Evolutionary conservation across 2,113 vertebrate genomes (phyloP).

Genomic region (Empidonax traillii): DNA sequence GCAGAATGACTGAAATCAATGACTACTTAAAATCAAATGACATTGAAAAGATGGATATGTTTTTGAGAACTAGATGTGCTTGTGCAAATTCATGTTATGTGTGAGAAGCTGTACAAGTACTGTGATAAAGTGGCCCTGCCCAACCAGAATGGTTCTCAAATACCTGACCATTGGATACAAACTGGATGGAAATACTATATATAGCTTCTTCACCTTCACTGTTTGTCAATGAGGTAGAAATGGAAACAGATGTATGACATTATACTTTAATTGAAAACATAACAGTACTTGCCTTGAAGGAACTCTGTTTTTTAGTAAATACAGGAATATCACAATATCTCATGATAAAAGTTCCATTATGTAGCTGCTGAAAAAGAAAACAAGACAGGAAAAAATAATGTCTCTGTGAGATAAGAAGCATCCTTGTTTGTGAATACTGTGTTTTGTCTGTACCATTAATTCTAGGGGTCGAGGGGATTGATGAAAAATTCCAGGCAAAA

Average conservation of each 20-base stretch:
- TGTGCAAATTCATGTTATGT: not conserved
- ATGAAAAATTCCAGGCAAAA: not conserved
- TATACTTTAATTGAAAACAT: not conserved
- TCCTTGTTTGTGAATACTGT: not conserved
- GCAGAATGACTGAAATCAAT: not conserved
- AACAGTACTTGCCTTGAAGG: not conserved
- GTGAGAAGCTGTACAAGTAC: not conserved
- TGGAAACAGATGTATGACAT: not conserved
- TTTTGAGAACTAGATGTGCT: not conserved
- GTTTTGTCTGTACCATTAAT: not conserved
- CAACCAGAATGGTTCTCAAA: not conserved
- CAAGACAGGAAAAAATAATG: not conserved
- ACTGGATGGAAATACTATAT: not conserved
- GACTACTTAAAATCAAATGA: not conserved
- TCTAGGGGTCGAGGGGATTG: not conserved
- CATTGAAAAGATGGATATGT: not conserved
- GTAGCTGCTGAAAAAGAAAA: not conserved
- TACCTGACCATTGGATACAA: not conserved
- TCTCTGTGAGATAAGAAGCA: not conserved
- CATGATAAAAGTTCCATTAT: constrained; percentile 8
- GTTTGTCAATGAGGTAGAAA: not conserved
- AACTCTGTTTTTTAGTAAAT: not conserved
- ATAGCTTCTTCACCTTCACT: not conserved
- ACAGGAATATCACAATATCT: not conserved
- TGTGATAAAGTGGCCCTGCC: not conserved